A percentile compares a stretch with the other conserved stretches of the same genome.
These are phyloP conservation scores for Diplodus puntazzo DNA, from an alignment of 2,797 vertebrate species.

Conservation along the genomic window DNA sequence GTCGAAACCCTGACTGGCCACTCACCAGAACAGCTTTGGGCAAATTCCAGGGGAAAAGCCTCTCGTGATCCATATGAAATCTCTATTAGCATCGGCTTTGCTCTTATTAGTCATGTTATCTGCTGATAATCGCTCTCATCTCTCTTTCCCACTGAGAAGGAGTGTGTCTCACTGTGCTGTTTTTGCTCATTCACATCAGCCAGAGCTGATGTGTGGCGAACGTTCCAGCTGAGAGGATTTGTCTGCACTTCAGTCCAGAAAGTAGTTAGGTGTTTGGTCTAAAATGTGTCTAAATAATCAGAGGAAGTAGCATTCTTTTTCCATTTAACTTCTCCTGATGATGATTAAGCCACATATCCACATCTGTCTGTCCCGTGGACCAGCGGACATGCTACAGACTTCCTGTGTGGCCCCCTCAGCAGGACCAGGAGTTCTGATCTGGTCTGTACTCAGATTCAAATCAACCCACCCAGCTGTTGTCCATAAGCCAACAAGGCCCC, in stretches of 20 bases:
- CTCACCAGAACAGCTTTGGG: constrained; percentile 56
- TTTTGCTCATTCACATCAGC: constrained; percentile 37
- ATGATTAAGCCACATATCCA: constrained; percentile 8
- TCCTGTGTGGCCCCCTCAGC: constrained; percentile 55
- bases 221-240: background rate
- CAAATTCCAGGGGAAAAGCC: constrained; percentile 53
- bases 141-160: constrained; percentile 35
- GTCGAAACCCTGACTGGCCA: constrained; percentile 17
- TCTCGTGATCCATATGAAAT: constrained; percentile 60
- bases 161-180: constrained; percentile 34
- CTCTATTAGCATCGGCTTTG: constrained; percentile 51
- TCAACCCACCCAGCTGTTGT: constrained; percentile 18
- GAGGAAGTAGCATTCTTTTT: background rate
- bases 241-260: background rate
- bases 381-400: constrained; percentile 49
- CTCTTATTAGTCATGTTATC: constrained; percentile 55
- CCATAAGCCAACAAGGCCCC: constrained; percentile 5
- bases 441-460: constrained; percentile 16
- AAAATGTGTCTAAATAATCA: background rate
- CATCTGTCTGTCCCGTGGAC: constrained; percentile 4
- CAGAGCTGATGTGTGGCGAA: constrained; percentile 5
- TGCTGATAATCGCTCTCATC: constrained; percentile 36
- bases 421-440: constrained; percentile 25
- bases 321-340: background rate
- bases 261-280: background rate